phyloP scores from a whole-genome alignment of 2,113 vertebrate genomes.

The Hylia prasina region DNA sequence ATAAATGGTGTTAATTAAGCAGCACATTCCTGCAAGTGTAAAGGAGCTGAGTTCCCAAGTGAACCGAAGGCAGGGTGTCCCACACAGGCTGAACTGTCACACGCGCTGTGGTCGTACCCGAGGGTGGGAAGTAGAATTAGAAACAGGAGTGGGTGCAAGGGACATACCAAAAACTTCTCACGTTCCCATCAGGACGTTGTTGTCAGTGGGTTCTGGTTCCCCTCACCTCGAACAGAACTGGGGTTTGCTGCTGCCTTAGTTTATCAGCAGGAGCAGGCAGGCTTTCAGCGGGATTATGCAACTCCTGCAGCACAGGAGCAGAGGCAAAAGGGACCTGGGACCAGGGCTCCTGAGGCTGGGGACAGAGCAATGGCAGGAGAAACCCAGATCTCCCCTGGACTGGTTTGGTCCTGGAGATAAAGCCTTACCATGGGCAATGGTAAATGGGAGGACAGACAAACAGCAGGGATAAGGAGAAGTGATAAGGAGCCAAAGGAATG shows the following conservation, averaged over 20 bases:
- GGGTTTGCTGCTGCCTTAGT: neutral
- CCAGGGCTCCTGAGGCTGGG: neutral
- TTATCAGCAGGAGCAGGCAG: neutral
- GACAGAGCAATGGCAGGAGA: neutral
- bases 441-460: neutral
- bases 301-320: neutral
- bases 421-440: neutral
- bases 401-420: neutral
- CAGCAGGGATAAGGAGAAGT: neutral
- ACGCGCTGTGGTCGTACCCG: fast-evolving
- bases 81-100: neutral
- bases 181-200: neutral
- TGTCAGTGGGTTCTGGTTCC: neutral
- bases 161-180: neutral
- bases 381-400: neutral
- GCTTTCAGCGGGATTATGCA: neutral
- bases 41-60: neutral
- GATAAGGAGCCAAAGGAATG: slow-evolving; percentile 15
- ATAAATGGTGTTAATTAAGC: neutral
- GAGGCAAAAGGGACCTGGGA: neutral
- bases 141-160: neutral
- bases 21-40: neutral
- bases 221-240: neutral
- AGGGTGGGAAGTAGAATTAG: neutral
- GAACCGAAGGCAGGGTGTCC: fast-evolving